Percentiles rank a stretch among this genome's conserved stretches.
Evolutionary conservation across 1,140 invertebrate genomes (phyloP).

Genomic region (Hypothenemus hampei): DNA sequence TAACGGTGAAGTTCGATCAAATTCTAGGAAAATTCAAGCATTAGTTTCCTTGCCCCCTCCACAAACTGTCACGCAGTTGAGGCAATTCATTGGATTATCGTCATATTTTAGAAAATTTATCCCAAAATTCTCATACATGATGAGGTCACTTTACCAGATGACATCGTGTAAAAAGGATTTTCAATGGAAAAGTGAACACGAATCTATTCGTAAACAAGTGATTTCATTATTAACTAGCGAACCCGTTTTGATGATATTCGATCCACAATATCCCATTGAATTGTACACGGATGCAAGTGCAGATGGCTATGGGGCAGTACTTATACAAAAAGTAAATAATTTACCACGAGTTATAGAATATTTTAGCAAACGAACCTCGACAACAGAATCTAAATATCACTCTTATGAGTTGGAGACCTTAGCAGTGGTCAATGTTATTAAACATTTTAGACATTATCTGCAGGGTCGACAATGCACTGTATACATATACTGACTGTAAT

Average conservation of each 20-base stretch:
- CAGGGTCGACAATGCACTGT: constrained; percentile 40
- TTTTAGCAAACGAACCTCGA: constrained; percentile 20
- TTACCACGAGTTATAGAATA: constrained; percentile 14
- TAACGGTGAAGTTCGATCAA: no score
- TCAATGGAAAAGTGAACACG: constrained; percentile 17
- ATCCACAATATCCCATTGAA: neutral
- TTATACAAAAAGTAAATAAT: constrained; percentile 35
- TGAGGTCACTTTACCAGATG: constrained; percentile 23
- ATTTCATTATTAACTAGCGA: neutral
- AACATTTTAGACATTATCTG: constrained; percentile 39
- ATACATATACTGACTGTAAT: constrained; percentile 43
- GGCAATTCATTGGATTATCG: constrained; percentile 44
- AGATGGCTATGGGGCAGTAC: constrained; percentile 37
- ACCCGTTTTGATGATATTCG: neutral
- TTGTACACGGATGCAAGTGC: constrained; percentile 26
- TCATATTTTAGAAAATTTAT: constrained; percentile 37
- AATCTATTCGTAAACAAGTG: constrained; percentile 24
- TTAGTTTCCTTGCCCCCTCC: constrained; percentile 22
- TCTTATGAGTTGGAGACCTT: constrained; percentile 9
- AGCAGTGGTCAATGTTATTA: constrained; percentile 26
- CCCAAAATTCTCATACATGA: constrained; percentile 28
- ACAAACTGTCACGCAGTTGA: constrained; percentile 34
- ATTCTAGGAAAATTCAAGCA: constrained; percentile 29
- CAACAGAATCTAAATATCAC: constrained; percentile 18
- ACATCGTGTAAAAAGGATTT: constrained; percentile 15